These are phyloP conservation scores for Ranitomeya imitator DNA, from an alignment of 2,113 vertebrate genomes.

Conservation along the genomic window DNA sequence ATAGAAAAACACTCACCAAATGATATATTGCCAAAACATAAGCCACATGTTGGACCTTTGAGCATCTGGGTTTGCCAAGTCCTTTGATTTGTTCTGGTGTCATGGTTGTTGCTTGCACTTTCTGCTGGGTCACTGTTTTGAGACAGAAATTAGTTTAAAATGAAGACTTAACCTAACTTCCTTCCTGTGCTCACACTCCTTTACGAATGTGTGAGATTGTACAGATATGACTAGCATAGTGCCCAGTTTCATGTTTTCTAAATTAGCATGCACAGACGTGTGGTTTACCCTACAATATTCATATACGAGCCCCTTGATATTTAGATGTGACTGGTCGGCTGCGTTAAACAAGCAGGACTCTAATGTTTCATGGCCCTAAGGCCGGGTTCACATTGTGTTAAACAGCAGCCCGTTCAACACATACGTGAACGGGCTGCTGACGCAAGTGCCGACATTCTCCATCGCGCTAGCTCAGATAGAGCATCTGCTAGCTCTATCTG, in stretches of 20 bases:
- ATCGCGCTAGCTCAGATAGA: no score
- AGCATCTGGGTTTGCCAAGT: not conserved
- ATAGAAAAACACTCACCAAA: constrained; percentile 27
- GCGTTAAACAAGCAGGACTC: not conserved
- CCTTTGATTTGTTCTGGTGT: not conserved
- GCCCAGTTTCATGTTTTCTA: not conserved
- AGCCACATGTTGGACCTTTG: not conserved
- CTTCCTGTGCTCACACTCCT: constrained; percentile 22
- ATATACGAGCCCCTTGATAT: not conserved
- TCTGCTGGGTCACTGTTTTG: constrained; percentile 21
- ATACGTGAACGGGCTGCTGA: no score
- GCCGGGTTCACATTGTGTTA: no score
- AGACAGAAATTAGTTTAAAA: not conserved
- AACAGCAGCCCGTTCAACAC: no score
- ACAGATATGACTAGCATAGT: not conserved
- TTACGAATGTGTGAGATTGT: not conserved
- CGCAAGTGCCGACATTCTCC: no score
- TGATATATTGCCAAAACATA: constrained; percentile 25
- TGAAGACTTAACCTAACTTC: not conserved
- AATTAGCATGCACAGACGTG: not conserved
- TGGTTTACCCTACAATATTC: not conserved
- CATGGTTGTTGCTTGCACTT: constrained; percentile 16
- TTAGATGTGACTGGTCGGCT: not conserved
- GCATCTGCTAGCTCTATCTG: no score
- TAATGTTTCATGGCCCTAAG: no score